phyloP scores from a whole-genome alignment of 2,113 vertebrate genomes.

The Sebastes fasciatus region DNA sequence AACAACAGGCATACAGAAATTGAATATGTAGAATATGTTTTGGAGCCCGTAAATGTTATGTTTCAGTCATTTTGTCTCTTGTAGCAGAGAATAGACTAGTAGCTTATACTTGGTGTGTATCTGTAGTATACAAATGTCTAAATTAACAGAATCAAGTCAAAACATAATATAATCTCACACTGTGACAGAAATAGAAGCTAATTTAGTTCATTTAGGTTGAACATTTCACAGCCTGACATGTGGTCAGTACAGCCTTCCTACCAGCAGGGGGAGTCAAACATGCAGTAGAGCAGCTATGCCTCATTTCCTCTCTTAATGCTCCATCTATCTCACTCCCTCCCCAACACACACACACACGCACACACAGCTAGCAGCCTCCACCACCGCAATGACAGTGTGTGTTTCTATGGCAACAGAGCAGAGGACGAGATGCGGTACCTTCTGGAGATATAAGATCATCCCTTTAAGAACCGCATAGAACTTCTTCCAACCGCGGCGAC shows the following conservation, averaged over 20 bases:
- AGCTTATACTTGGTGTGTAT: neutral
- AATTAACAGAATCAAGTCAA: neutral
- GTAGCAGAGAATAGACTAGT: neutral
- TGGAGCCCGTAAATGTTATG: neutral
- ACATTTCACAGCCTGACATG: neutral
- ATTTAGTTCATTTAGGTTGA: neutral
- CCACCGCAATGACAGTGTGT: conserved; percentile 56
- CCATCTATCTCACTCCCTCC: conserved; percentile 17
- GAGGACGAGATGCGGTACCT: conserved; percentile 85
- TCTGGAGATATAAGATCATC: conserved; percentile 96
- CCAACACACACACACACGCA: conserved; percentile 4
- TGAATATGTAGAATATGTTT: neutral
- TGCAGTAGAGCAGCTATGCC: neutral
- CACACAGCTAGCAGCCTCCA: conserved; percentile 53
- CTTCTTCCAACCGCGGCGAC: conserved; percentile 98
- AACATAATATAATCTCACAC: too few relatives aligned
- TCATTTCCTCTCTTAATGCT: conserved; percentile 32
- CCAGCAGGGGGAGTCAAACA: conserved; percentile 78
- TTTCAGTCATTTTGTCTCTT: neutral
- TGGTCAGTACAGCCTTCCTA: neutral
- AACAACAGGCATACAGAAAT: neutral
- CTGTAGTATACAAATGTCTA: neutral
- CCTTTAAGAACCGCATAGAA: conserved; percentile 98
- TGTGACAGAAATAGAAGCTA: too few relatives aligned
- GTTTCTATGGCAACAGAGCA: conserved; percentile 78